Conservation (phyloP, 2,797 vertebrate species). For the Hemibagrus guttatus region DNA sequence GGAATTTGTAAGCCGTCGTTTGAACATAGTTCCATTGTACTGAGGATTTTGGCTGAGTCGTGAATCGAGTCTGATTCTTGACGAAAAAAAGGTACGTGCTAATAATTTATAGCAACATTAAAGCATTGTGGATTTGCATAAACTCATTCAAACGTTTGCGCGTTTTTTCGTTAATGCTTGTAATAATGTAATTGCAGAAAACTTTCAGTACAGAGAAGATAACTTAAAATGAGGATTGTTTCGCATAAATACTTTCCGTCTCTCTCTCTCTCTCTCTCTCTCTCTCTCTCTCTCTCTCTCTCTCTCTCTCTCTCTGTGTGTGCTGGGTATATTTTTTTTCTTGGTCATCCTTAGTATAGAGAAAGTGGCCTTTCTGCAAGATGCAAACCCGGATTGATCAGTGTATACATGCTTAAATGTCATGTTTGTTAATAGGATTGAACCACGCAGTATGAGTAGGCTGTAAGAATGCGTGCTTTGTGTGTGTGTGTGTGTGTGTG, state of each 20-base stretch:
- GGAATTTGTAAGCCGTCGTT: constrained; percentile 30
- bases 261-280: too few relatives aligned
- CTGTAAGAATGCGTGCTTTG: background rate
- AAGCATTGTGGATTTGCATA: background rate
- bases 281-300: too few relatives aligned
- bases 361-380: background rate
- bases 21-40: constrained; percentile 5
- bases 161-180: background rate
- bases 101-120: background rate
- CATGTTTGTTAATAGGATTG: constrained; percentile 11
- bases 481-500: background rate
- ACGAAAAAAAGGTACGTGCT: constrained; percentile 49
- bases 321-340: background rate
- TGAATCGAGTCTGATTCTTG: background rate
- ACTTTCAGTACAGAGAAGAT: background rate
- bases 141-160: background rate
- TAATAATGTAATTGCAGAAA: background rate
- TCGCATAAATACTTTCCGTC: background rate
- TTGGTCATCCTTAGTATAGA: background rate
- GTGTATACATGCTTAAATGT: constrained; percentile 1
- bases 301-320: background rate
- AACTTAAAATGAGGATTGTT: background rate
- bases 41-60: constrained; percentile 45
- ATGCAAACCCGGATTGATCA: background rate
- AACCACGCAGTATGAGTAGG: background rate